A percentile compares a stretch with the other conserved stretches of the same genome.
These are phyloP conservation scores for Stictonetta naevosa DNA, from an alignment of 2,113 vertebrate species.

Conservation along the genomic window DNA sequence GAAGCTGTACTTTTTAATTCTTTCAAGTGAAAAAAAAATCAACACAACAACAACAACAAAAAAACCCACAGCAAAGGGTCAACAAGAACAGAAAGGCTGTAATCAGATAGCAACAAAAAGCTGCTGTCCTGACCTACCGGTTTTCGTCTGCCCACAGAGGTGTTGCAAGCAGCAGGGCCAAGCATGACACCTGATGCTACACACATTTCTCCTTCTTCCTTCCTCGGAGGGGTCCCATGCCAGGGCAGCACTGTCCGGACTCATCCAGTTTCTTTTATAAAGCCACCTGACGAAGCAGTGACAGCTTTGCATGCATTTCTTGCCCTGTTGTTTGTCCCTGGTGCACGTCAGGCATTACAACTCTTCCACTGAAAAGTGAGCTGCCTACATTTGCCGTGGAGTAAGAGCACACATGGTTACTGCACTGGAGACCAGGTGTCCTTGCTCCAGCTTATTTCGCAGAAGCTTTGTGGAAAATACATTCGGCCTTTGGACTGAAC, in stretches of 20 bases:
- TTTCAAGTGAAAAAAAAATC: conserved; percentile 48
- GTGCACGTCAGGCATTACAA: background rate
- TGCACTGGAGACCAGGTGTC: background rate
- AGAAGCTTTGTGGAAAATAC: fast-evolving
- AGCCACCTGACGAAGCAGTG: background rate
- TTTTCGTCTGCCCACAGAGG: background rate
- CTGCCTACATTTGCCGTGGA: background rate
- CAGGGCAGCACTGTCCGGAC: fast-evolving
- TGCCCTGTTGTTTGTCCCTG: background rate
- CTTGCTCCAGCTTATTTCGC: background rate
- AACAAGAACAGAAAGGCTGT: conserved; percentile 50
- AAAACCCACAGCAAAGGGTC: conserved; percentile 22
- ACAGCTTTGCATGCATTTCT: background rate
- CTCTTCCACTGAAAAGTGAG: background rate
- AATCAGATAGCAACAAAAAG: conserved; percentile 51
- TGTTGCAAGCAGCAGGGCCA: background rate
- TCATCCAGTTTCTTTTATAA: background rate
- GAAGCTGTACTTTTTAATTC: conserved; percentile 76
- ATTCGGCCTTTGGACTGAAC: background rate
- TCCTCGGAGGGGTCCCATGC: background rate
- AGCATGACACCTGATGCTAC: background rate
- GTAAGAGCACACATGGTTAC: background rate
- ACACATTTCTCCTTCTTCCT: background rate
- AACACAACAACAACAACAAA: background rate
- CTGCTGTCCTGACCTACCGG: background rate